Percentiles rank a stretch among this genome's conserved stretches.
phyloP scores from a whole-genome alignment of 2,113 vertebrate genomes.

The human region GRCh38 chr1:76662501-76663000 shows the following conservation, averaged over 20 bases:
- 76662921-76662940: not conserved
- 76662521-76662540: not conserved
- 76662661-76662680: not conserved
- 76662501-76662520: not conserved
- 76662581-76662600: not conserved
- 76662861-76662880: not conserved
- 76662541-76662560: not conserved
- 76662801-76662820: not conserved
- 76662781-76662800: not conserved
- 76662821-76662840: not conserved
- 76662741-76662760: not conserved
- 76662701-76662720: not conserved
- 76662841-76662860: not conserved
- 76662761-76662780: not conserved
- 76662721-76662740: not conserved
- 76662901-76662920: not conserved
- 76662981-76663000: not conserved
- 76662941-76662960: not conserved
- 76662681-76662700: not conserved
- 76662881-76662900: not conserved
- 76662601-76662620: not conserved
- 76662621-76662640: not conserved
- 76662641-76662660: not conserved
- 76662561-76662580: not conserved
- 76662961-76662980: not conserved